Base-by-base conservation (phyloP, 1,140 invertebrate genomes). In the Papilio polytes region DNA sequence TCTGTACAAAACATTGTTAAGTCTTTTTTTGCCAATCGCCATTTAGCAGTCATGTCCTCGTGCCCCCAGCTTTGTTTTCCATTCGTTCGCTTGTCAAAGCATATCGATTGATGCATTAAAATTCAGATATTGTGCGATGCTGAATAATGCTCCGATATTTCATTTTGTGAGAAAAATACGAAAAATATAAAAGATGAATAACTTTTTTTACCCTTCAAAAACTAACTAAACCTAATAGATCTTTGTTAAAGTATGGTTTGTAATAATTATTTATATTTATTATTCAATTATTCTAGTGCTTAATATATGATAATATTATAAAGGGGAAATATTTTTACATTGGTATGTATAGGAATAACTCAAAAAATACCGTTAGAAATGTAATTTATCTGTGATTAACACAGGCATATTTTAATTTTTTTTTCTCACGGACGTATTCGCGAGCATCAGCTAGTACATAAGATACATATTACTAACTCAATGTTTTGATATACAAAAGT, bases 81-180 rank as follows among this genome's bases (percentile, higher is more conserved):
- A 70, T 70, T 70, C 26, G 26, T 70, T 70, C 63, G 12, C 22
- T 70, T 70, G 63, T 70, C 13, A 70, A 70, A 70, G 63, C 26
- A 2, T 70, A 31, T 70, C 26, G 63, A 70, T 66, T 31, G 22
- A 66, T 31, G 22, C 22, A 31, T 70, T 70, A 70, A 70, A 70
- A 70, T 70, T 70, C 63, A 31, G 26, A 66, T 26, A 31, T 10
- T 70, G 63, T 70, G 63, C 63, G 63, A 66, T 31, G 63, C 13
- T 70, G 63, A 36, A 26, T 6, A 36, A 15, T 70, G 63, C 63
- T 31, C 26, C 63, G 26, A 70, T 70, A 70, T 70, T 31, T 70
- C 31, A 31, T 36, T 70, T 70, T 70, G 18, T 13, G 63, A 15
- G 63, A 70, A 31, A 36, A 36, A 70, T 70, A 70, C 3, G 26